Conservation (phyloP, 2,113 vertebrate species). For the Hoplias malabaricus region DNA sequence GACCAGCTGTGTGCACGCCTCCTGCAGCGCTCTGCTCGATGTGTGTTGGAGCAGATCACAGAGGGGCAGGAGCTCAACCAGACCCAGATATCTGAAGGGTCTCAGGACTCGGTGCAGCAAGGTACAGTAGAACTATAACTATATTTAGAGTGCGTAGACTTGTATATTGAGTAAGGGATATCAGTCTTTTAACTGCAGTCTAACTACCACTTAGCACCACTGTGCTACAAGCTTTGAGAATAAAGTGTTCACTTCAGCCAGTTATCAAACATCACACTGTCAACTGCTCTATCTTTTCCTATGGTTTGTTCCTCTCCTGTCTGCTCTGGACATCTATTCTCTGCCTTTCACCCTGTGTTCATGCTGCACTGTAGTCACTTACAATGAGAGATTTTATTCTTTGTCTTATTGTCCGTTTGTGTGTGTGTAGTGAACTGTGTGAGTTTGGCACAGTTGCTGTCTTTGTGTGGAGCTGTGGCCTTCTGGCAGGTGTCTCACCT, state of each 20-base stretch:
- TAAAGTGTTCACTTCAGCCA: too few relatives aligned
- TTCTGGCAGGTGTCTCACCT: conserved; percentile 89
- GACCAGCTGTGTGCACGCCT: conserved; percentile 85
- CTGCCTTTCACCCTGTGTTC: too few relatives aligned
- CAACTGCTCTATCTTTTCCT: too few relatives aligned
- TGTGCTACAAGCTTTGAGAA: too few relatives aligned
- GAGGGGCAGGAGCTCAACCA: conserved; percentile 58
- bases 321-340: too few relatives aligned
- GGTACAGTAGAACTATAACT: conserved; percentile 55
- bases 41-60: conserved; percentile 61
- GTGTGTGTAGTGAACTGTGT: conserved; percentile 70
- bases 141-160: too few relatives aligned
- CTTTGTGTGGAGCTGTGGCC: conserved; percentile 88
- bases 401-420: conserved; percentile 3
- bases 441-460: conserved; percentile 84
- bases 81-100: conserved; percentile 57
- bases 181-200: too few relatives aligned
- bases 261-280: too few relatives aligned
- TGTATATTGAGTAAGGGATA: too few relatives aligned
- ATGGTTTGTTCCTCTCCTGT: too few relatives aligned
- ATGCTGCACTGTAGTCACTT: background rate
- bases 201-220: too few relatives aligned
- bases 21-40: conserved; percentile 77
- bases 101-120: conserved; percentile 64
- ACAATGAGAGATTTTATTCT: background rate